These are phyloP conservation scores for Pagetopsis macropterus DNA, from an alignment of 2,797 vertebrate species.

Conservation along the genomic window DNA sequence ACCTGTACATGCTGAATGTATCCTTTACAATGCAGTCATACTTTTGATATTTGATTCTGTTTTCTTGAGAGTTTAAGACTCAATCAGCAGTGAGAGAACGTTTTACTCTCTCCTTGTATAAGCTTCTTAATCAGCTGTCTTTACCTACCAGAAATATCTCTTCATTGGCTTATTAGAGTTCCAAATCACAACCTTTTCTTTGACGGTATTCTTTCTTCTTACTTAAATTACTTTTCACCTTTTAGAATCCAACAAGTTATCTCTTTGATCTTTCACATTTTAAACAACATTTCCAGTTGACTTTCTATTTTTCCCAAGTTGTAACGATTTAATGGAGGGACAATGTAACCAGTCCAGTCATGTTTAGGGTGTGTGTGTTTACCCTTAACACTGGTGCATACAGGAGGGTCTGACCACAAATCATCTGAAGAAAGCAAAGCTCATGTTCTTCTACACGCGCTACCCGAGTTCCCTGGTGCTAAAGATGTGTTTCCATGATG, in stretches of 20 bases:
- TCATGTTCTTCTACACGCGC: slow-evolving; percentile 94
- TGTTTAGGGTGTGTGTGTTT: background rate
- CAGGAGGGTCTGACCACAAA: slow-evolving; percentile 88
- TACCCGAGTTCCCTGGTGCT: slow-evolving; percentile 91
- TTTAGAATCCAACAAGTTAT: slow-evolving; percentile 13
- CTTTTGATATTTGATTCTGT: background rate
- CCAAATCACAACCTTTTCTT: slow-evolving; percentile 2
- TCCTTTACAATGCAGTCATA: slow-evolving; percentile 81
- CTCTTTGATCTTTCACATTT: slow-evolving; percentile 33
- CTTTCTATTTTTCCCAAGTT: background rate
- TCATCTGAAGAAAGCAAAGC: slow-evolving; percentile 93
- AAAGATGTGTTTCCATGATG: slow-evolving; percentile 89
- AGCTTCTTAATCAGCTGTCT: background rate
- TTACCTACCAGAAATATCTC: slow-evolving; percentile 4
- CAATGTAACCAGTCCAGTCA: slow-evolving; percentile 11
- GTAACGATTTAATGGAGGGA: slow-evolving; percentile 24
- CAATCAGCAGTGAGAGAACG: slow-evolving; percentile 10
- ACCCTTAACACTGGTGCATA: slow-evolving; percentile 80
- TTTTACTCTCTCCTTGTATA: background rate
- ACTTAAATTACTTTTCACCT: slow-evolving; percentile 1
- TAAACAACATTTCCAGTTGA: slow-evolving; percentile 14
- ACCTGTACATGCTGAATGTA: slow-evolving; percentile 82
- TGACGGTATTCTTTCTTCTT: no score
- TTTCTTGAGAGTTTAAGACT: background rate
- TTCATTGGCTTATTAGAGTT: slow-evolving; percentile 5